Conservation (phyloP, 2,888 invertebrate species). For the Fragum fragum region DNA sequence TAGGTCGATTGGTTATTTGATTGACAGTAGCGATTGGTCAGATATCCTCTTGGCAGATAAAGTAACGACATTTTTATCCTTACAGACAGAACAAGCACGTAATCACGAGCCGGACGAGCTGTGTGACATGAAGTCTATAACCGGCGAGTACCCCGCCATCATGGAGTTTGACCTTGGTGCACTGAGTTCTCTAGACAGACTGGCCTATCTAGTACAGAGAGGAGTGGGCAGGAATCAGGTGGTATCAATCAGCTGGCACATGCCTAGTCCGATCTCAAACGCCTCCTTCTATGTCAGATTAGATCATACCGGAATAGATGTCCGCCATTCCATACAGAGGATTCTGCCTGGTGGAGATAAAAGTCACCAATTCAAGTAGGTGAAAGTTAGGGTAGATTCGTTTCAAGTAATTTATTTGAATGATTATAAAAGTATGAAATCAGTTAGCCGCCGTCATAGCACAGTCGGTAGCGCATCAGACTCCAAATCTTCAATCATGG, state of each 20-base stretch:
- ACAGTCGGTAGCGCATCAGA: no score
- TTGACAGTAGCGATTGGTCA: no score
- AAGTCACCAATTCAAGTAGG: constrained; percentile 45
- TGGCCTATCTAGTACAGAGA: constrained; percentile 16
- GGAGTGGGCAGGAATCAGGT: constrained; percentile 16
- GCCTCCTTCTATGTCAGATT: constrained; percentile 38
- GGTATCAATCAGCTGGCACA: constrained; percentile 52
- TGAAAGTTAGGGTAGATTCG: no score
- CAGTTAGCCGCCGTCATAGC: no score
- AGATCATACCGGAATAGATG: constrained; percentile 35
- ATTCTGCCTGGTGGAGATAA: constrained; percentile 55
- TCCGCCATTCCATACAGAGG: constrained; percentile 39
- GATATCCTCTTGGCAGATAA: no score
- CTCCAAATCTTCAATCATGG: no score
- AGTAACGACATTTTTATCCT: no score
- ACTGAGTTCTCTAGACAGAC: not conserved
- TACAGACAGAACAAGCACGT: constrained; percentile 8
- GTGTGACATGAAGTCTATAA: constrained; percentile 56
- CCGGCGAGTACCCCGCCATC: constrained; percentile 63
- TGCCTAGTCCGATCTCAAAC: constrained; percentile 54
- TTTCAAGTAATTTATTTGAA: no score
- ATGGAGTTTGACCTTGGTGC: constrained; percentile 56
- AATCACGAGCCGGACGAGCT: constrained; percentile 50
- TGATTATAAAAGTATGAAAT: no score
- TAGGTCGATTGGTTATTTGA: no score